Evolutionary conservation across 2,888 invertebrate species (phyloP).

Genomic region (Cephus sareptanus): DNA sequence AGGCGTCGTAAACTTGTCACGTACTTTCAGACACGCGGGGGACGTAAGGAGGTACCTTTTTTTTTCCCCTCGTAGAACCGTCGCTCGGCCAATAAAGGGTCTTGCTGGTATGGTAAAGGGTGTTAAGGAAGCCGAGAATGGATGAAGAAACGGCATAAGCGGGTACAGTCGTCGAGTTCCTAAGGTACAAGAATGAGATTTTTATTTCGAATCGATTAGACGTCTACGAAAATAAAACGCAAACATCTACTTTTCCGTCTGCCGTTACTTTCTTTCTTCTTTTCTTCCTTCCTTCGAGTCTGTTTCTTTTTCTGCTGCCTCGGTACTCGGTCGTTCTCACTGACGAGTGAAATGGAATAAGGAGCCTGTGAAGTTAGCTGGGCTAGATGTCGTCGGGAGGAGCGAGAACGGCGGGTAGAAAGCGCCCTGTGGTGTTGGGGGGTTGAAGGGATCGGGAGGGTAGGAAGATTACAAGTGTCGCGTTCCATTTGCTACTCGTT

Average conservation of each 20-base stretch:
- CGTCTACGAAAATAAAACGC: slow-evolving; percentile 4
- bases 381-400: neutral
- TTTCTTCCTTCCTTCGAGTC: too few relatives aligned
- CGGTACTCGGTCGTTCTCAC: neutral
- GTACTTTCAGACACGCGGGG: neutral
- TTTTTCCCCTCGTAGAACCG: neutral
- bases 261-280: neutral
- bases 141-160: neutral
- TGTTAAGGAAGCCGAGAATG: neutral
- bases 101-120: neutral
- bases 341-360: neutral
- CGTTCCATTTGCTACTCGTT: slow-evolving; percentile 47
- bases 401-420: neutral
- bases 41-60: neutral
- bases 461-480: slow-evolving; percentile 48
- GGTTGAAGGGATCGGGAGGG: slow-evolving; percentile 14
- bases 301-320: too few relatives aligned
- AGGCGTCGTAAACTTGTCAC: slow-evolving; percentile 1
- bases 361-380: neutral
- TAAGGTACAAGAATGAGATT: neutral
- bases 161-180: neutral
- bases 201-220: slow-evolving; percentile 7
- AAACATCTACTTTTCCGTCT: neutral
- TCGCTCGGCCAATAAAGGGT: slow-evolving; percentile 1
- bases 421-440: slow-evolving; percentile 11